Conservation (phyloP, 2,888 invertebrate species). For the Cordilura impudica region DNA sequence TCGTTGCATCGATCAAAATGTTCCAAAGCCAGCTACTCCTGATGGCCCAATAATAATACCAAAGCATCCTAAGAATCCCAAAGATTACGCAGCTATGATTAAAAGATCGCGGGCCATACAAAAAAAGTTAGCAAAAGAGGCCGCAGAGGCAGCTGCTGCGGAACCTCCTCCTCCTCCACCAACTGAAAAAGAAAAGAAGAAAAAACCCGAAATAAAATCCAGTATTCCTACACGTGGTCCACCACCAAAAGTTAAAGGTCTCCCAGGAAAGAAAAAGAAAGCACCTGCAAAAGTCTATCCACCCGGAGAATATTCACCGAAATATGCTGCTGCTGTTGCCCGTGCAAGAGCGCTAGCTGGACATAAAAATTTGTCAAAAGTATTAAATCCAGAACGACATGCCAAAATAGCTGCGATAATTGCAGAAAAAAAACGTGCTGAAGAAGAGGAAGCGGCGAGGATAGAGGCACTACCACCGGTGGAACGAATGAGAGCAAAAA, state of each 20-base stretch:
- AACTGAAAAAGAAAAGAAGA: background rate
- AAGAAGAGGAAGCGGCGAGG: conserved; percentile 41
- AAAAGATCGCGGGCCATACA: conserved; percentile 42
- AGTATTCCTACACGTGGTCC: conserved; percentile 11
- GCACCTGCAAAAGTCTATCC: conserved; percentile 22
- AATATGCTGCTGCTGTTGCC: conserved; percentile 28
- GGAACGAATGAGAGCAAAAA: conserved; percentile 41
- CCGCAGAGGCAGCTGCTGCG: background rate
- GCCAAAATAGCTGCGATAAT: conserved; percentile 10
- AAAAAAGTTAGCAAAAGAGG: conserved; percentile 9
- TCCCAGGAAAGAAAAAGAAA: background rate
- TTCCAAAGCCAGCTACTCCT: background rate
- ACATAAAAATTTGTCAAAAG: conserved; percentile 33
- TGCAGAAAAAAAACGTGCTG: conserved; percentile 18
- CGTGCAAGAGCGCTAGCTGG: conserved; percentile 44
- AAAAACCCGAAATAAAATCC: conserved; percentile 9
- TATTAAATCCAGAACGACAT: conserved; percentile 34
- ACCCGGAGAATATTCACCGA: conserved; percentile 41
- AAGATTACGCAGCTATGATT: conserved; percentile 31
- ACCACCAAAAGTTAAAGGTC: background rate
- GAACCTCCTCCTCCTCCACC: too few relatives aligned
- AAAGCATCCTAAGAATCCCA: conserved; percentile 36
- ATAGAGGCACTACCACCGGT: conserved; percentile 48
- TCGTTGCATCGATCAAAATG: too few relatives aligned
- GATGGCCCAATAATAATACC: conserved; percentile 9